Percentiles rank a stretch among this genome's conserved stretches.
These are phyloP conservation scores for Tachysurus vachellii DNA, from an alignment of 2,113 vertebrate genomes.

Conservation along the genomic window DNA sequence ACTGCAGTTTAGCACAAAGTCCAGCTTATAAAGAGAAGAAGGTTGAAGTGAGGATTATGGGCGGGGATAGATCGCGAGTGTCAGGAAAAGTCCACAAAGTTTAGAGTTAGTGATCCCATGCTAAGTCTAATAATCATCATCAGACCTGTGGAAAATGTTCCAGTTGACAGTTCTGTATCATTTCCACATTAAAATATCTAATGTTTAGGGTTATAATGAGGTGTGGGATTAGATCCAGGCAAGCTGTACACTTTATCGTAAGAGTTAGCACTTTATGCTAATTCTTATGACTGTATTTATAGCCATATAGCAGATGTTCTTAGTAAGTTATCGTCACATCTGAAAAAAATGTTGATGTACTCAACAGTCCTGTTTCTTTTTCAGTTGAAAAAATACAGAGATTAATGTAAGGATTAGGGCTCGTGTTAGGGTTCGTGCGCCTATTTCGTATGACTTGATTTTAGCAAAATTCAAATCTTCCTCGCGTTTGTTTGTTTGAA, in stretches of 20 bases:
- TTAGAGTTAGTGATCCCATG: background rate
- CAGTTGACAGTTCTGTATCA: too few species aligned
- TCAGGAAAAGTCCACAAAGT: background rate
- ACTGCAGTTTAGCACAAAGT: background rate
- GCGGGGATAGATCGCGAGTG: background rate
- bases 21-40: background rate
- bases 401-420: background rate
- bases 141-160: too few species aligned
- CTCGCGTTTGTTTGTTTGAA: background rate
- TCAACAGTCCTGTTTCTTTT: background rate
- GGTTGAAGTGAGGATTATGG: background rate
- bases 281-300: background rate
- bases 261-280: background rate
- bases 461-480: background rate
- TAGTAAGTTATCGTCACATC: background rate
- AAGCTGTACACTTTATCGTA: background rate
- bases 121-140: background rate
- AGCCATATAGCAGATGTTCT: background rate
- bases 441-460: background rate
- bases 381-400: background rate
- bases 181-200: too few species aligned
- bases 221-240: background rate
- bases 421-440: too few species aligned
- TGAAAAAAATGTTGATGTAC: background rate
- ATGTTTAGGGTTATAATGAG: background rate